These are phyloP conservation scores for Limnephilus rhombicus DNA, from an alignment of 2,888 invertebrate species.

Conservation along the genomic window DNA sequence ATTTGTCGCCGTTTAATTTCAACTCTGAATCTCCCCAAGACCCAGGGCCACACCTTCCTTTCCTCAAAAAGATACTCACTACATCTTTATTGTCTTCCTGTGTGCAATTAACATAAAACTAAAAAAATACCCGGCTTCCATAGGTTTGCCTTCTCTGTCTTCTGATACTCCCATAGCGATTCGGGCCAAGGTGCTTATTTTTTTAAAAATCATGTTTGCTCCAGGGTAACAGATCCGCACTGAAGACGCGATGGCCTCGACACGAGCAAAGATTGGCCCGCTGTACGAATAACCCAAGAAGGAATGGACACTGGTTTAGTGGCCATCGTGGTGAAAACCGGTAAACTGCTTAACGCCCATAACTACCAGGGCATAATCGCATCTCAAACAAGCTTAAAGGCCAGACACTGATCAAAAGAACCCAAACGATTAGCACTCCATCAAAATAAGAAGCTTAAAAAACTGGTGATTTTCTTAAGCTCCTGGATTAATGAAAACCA, in stretches of 20 bases:
- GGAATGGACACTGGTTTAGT: background rate
- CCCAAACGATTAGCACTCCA: background rate
- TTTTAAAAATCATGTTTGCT: background rate
- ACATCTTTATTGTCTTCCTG: background rate
- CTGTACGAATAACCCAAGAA: background rate
- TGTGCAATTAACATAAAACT: background rate
- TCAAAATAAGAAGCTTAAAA: background rate
- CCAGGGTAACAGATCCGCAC: background rate
- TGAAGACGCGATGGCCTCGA: background rate
- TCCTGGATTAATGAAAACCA: background rate
- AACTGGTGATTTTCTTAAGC: background rate
- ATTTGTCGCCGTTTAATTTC: too few species aligned
- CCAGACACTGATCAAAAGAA: background rate
- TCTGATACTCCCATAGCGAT: background rate
- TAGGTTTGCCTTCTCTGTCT: background rate
- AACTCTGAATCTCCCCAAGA: too few species aligned
- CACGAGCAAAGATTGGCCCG: background rate
- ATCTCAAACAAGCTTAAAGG: conserved; percentile 1
- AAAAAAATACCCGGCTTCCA: background rate
- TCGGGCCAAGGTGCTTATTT: too few species aligned
- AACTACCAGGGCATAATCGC: background rate
- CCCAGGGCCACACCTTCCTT: too few species aligned
- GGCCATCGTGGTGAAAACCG: background rate
- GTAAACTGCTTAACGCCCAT: background rate
- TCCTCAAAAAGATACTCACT: too few species aligned